A percentile compares a stretch with the other conserved stretches of the same genome.
phyloP scores from a whole-genome alignment of 1,140 invertebrate species.

The Heterodera carotae region DNA sequence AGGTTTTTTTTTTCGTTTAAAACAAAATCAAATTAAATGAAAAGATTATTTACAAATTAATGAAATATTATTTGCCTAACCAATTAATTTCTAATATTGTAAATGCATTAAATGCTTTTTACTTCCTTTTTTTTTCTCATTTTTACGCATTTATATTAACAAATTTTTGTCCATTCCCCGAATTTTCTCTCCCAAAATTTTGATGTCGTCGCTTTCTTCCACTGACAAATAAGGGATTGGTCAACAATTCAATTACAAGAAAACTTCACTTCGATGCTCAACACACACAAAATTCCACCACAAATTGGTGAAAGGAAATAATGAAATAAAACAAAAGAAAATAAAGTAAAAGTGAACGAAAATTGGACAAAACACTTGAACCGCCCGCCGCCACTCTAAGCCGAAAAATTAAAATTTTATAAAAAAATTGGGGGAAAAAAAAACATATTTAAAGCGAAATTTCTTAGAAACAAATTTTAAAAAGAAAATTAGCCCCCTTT shows the following conservation, averaged over 20 bases:
- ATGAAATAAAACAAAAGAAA: constrained; percentile 7
- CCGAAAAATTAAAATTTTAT: too few species aligned
- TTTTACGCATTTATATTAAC: neutral
- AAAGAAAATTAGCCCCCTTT: too few species aligned
- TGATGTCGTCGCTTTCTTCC: neutral
- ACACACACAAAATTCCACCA: neutral
- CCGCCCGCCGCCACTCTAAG: too few species aligned
- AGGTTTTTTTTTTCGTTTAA: constrained; percentile 14
- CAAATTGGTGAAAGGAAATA: neutral
- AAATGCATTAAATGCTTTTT: too few species aligned
- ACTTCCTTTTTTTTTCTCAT: neutral
- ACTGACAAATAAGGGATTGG: too few species aligned
- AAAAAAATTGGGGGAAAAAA: too few species aligned
- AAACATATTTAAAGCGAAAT: too few species aligned
- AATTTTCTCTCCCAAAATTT: constrained; percentile 8
- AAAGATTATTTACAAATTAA: too few species aligned
- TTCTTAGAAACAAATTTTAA: too few species aligned
- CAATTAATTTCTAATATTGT: too few species aligned
- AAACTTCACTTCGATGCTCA: neutral
- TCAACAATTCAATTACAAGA: neutral
- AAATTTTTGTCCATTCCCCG: neutral
- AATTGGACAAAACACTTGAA: neutral
- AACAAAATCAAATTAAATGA: too few species aligned
- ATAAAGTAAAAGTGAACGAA: neutral
- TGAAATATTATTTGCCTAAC: too few species aligned